Percentiles rank a stretch among this genome's conserved stretches.
Evolutionary conservation across 1,140 invertebrate genomes (phyloP).

Genomic region (Heliothis virescens): DNA sequence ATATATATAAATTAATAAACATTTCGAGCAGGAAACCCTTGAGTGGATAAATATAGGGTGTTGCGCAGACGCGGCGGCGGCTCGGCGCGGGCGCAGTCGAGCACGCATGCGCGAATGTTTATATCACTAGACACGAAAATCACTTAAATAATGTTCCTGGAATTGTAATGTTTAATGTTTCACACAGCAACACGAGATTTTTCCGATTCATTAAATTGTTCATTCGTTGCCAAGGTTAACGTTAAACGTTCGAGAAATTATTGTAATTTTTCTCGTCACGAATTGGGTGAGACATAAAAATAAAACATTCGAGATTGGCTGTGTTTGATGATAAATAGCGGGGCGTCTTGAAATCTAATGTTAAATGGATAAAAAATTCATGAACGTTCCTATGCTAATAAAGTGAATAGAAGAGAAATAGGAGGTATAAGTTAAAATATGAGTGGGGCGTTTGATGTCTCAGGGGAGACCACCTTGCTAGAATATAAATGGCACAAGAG

Average conservation of each 20-base stretch:
- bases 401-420: constrained; percentile 21
- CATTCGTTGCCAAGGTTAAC: constrained; percentile 49
- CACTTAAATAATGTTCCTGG: constrained; percentile 48
- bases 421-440: constrained; percentile 16
- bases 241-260: constrained; percentile 32
- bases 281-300: constrained; percentile 24
- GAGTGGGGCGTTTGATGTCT: constrained; percentile 35
- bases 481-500: constrained; percentile 39
- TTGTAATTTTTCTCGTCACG: constrained; percentile 32
- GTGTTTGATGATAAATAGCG: constrained; percentile 12
- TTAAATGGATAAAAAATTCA: constrained; percentile 32
- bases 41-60: constrained; percentile 78
- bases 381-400: constrained; percentile 25
- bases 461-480: constrained; percentile 18
- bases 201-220: constrained; percentile 46
- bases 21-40: constrained; percentile 81
- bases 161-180: constrained; percentile 42
- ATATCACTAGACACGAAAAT: constrained; percentile 64
- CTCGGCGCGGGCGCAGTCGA: constrained; percentile 37
- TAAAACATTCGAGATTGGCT: constrained; percentile 21
- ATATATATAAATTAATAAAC: constrained; percentile 80
- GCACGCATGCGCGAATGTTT: constrained; percentile 69
- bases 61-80: constrained; percentile 68
- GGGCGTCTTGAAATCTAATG: constrained; percentile 26
- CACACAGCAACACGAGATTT: constrained; percentile 19